These are phyloP conservation scores for Steatocranus sp. DNA, from an alignment of 2,797 vertebrate genomes.

Conservation along the genomic window DNA sequence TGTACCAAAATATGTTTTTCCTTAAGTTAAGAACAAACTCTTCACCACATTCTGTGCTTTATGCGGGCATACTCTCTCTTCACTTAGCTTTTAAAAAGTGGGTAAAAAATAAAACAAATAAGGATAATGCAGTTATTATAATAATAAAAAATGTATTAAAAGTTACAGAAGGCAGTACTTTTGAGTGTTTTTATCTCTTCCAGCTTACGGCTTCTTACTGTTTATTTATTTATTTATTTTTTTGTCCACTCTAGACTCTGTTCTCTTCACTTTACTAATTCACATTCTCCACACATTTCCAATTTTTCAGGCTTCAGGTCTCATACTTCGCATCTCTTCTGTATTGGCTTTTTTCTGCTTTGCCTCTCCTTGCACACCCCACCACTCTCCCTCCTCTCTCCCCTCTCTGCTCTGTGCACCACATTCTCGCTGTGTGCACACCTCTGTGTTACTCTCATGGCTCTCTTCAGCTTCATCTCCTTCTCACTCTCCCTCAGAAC, in stretches of 20 bases:
- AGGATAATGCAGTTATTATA: not conserved
- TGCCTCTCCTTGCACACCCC: slow-evolving; percentile 1
- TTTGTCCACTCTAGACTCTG: not conserved
- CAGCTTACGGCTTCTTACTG: not conserved
- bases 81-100: not conserved
- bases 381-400: not conserved
- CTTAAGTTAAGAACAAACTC: not conserved
- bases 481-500: not conserved
- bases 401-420: not conserved
- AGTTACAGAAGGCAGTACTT: not conserved
- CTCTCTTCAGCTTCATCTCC: not conserved
- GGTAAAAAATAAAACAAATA: not conserved
- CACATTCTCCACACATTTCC: not conserved
- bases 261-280: not conserved
- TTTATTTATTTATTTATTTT: not conserved
- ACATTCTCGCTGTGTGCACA: not conserved
- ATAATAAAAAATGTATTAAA: not conserved
- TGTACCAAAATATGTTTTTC: not conserved
- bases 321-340: not conserved
- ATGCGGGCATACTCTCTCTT: not conserved
- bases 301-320: not conserved
- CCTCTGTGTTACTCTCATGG: not conserved
- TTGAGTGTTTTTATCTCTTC: not conserved
- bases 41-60: not conserved
- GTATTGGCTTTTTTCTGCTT: not conserved